Evolutionary conservation across 2,888 invertebrate species (phyloP), one percentile per base, ranked within the genome.

Genomic region (Himalopsyche japonica): DNA sequence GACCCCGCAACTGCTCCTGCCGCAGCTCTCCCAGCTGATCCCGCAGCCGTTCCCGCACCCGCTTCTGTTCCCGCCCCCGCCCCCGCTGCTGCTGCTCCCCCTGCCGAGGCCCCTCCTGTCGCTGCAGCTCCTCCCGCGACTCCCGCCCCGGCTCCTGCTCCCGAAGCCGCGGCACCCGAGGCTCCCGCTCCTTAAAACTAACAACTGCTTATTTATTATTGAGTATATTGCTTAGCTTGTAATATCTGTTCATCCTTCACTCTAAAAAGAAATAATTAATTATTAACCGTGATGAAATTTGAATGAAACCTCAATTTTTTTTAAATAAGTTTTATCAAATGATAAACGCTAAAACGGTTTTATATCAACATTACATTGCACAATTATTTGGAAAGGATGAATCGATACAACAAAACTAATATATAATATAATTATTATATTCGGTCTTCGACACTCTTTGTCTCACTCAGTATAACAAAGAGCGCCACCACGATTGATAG

Each of bases 1-100:
- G 88, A 90, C 0, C 89, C 88, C 0, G 90, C 89, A 27, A 89
- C 87, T 0, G 88, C 87, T 34, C 86, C 88, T 15, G 88, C 88
- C 57, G 88, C 86, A 27, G 88, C 87, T n/a, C 88, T 88, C 3
- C 84, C 85, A 3, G 81, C 88, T 1, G 86, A n/a, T n/a, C 89
- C 87, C 0, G 88, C 87, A 5, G 88, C 88, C 0, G 87, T 89
- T 8, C 88, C 88, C 10, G 87, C 87, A 8, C 87, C 80, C 20
- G 86, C 88, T 27, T 89, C 87, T 24, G 88, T 88, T 34, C 86
- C 88, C 12, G 88, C 88, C 57, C 88, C 86, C 27, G 88, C 87
- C 18, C 88, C 88, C 3, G 84, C 85, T 5, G 81, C 88, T 1
- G 86, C 85, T 7, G 88, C 88, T 18, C 85, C 88, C 49, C 88